These are phyloP conservation scores for Caenorhabditis remanei DNA, from an alignment of 1,140 invertebrate species.

Conservation along the genomic window DNA sequence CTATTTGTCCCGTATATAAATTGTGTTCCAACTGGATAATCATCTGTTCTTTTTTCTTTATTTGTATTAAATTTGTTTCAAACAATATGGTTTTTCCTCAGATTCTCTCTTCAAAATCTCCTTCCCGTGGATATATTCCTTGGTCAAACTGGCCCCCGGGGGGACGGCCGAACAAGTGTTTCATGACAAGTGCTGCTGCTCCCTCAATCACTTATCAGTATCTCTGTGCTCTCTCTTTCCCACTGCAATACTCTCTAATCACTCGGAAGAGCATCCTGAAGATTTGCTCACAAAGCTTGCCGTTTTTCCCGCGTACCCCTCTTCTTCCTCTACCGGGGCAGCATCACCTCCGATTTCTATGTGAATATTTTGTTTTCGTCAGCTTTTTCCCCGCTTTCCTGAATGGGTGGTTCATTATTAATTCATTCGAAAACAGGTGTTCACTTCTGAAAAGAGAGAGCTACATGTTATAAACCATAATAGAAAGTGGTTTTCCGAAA, in stretches of 20 bases:
- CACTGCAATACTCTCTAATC: neutral
- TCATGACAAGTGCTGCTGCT: constrained; percentile 35
- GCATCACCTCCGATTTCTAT: neutral
- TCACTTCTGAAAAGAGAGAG: neutral
- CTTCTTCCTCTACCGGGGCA: neutral
- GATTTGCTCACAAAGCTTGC: constrained; percentile 30
- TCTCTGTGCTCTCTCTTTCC: neutral
- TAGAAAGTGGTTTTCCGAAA: neutral
- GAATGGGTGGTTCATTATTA: constrained; percentile 6
- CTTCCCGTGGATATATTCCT: no score
- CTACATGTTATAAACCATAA: neutral
- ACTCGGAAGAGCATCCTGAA: constrained; percentile 30
- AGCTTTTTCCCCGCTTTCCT: neutral
- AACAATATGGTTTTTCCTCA: constrained; percentile 4
- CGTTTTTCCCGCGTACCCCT: neutral
- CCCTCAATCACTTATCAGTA: constrained; percentile 45
- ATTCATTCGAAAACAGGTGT: neutral
- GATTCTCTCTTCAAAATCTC: neutral
- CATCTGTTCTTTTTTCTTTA: neutral
- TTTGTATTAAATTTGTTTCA: neutral
- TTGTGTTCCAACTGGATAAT: neutral
- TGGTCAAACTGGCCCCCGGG: neutral
- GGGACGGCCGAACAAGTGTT: constrained; percentile 25
- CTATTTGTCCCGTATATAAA: neutral
- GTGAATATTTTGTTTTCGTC: neutral